phyloP scores from a whole-genome alignment of 2,113 vertebrate genomes.

The Dipodomys stephensi region DNA sequence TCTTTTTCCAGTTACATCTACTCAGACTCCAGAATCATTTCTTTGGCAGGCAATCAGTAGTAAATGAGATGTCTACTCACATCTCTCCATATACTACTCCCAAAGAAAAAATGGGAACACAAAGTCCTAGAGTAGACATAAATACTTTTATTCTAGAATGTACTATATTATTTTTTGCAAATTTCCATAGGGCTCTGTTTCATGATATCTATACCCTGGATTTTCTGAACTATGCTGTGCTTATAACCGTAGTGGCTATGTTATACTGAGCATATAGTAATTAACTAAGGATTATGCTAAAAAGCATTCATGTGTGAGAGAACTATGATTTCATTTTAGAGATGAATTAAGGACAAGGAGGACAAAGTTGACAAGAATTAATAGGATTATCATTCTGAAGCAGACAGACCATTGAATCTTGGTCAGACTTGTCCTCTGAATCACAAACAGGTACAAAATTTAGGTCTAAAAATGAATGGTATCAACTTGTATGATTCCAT shows the following conservation, averaged over 20 bases:
- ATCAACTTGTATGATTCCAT: background rate
- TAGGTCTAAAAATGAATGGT: background rate
- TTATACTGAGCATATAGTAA: background rate
- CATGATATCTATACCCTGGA: background rate
- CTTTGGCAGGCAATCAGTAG: slow-evolving; percentile 75
- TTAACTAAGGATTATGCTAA: background rate
- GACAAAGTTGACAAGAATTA: background rate
- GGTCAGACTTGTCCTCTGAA: background rate
- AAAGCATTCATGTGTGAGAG: background rate
- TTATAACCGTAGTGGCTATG: background rate
- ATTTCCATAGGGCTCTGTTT: background rate
- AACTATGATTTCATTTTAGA: background rate
- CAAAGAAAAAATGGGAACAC: slow-evolving; percentile 54
- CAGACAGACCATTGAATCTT: background rate
- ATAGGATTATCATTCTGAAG: background rate
- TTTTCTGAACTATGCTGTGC: background rate
- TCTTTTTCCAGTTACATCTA: slow-evolving; percentile 55
- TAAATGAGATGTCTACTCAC: slow-evolving; percentile 49
- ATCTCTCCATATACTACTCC: background rate
- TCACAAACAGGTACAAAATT: background rate
- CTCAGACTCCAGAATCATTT: slow-evolving; percentile 60
- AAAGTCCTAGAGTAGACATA: background rate
- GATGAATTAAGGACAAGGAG: background rate
- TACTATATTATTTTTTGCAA: background rate
- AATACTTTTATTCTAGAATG: background rate